Evolutionary conservation across 2,888 invertebrate genomes (phyloP).

Genomic region (Gandaritis pyraliata): DNA sequence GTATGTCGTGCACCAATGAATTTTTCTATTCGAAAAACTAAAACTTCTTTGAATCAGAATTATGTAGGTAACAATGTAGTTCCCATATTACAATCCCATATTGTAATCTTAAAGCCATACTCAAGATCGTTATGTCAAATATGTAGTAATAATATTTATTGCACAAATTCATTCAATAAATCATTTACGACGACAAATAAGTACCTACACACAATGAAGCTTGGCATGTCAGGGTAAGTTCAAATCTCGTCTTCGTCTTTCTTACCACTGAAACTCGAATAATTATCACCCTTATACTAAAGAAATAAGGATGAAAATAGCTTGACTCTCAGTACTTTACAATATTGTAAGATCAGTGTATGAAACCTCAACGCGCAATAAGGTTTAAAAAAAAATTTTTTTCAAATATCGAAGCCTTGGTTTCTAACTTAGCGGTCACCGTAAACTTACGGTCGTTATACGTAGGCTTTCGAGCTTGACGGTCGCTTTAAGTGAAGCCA

Average conservation of each 20-base stretch:
- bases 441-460: background rate
- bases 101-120: too few relatives aligned
- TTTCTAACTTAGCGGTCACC: conserved; percentile 5
- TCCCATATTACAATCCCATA: too few relatives aligned
- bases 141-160: too few relatives aligned
- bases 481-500: too few relatives aligned
- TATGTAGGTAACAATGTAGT: too few relatives aligned
- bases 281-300: background rate
- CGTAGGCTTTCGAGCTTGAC: too few relatives aligned
- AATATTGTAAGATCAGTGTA: conserved; percentile 18
- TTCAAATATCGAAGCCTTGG: conserved; percentile 34
- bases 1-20: too few relatives aligned
- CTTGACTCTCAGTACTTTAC: background rate
- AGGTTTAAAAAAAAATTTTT: conserved; percentile 17
- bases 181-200: conserved; percentile 40
- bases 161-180: conserved; percentile 16
- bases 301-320: conserved; percentile 11
- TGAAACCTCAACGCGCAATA: conserved; percentile 30
- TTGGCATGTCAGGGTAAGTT: conserved; percentile 12
- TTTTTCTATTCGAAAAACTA: too few relatives aligned
- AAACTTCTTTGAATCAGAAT: too few relatives aligned
- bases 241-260: background rate
- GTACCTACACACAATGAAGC: conserved; percentile 11
- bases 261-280: too few relatives aligned
- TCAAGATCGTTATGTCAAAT: too few relatives aligned